A percentile compares a stretch with the other conserved stretches of the same genome.
Conservation (phyloP, 2,797 vertebrate genomes). For the Psittacula derbiana region DNA sequence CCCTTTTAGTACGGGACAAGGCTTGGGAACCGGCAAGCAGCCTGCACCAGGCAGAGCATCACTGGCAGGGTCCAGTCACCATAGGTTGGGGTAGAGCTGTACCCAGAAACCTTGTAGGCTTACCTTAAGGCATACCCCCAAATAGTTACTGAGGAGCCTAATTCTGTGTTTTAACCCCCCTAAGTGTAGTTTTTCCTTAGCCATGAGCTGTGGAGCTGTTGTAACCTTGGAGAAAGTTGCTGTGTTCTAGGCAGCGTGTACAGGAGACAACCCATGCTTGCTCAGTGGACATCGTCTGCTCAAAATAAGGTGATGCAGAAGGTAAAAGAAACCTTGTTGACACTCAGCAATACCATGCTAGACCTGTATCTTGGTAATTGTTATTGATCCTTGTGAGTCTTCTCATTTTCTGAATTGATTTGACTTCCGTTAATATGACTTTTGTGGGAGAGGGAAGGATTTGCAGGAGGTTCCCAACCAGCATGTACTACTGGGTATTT, state of each 20-base stretch:
- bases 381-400: background rate
- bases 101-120: background rate
- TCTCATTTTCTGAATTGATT: background rate
- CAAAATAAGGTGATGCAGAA: background rate
- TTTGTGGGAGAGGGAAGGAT: background rate
- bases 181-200: background rate
- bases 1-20: background rate
- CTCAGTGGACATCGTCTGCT: fast-evolving
- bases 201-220: background rate
- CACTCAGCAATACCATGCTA: background rate
- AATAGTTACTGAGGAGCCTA: background rate
- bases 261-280: background rate
- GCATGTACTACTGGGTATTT: background rate
- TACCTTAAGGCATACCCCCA: background rate
- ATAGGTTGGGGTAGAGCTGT: fast-evolving
- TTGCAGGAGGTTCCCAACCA: background rate
- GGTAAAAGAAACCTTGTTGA: background rate
- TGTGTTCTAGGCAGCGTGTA: background rate
- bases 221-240: background rate
- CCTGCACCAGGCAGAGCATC: background rate
- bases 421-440: background rate
- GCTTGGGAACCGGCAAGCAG: background rate
- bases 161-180: background rate
- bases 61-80: background rate
- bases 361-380: background rate